These are phyloP conservation scores for Operophtera brumata DNA, from an alignment of 2,888 invertebrate genomes.

Conservation along the genomic window DNA sequence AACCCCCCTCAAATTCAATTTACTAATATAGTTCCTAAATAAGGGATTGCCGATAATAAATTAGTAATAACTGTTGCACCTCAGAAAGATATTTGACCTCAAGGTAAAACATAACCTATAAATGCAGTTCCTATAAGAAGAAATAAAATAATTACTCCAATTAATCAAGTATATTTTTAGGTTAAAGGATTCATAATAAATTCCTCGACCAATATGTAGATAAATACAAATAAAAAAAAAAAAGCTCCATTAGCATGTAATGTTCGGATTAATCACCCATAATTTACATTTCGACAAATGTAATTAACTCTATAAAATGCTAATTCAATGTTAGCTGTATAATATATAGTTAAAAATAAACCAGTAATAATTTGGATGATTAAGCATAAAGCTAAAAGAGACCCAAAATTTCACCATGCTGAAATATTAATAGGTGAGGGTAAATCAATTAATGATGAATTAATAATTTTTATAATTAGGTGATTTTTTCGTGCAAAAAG, in stretches of 20 bases:
- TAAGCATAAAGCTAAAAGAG: conserved; percentile 82
- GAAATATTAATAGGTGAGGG: conserved; percentile 83
- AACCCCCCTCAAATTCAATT: conserved; percentile 89
- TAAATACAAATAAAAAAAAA: conserved; percentile 87
- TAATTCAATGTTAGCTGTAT: conserved; percentile 81
- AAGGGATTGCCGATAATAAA: conserved; percentile 86
- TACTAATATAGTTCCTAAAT: conserved; percentile 82
- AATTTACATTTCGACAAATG: conserved; percentile 86
- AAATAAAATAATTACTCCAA: conserved; percentile 84
- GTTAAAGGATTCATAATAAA: conserved; percentile 74
- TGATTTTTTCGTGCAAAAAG: conserved; percentile 67
- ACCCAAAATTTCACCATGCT: conserved; percentile 85
- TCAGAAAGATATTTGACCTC: conserved; percentile 91
- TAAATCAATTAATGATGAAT: conserved; percentile 80
- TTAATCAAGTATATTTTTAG: conserved; percentile 82
- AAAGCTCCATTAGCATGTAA: conserved; percentile 86
- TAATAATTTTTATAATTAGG: conserved; percentile 80
- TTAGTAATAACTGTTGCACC: conserved; percentile 91
- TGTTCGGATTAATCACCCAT: conserved; percentile 84
- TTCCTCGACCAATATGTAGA: conserved; percentile 84
- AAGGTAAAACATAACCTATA: conserved; percentile 88
- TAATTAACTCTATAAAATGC: conserved; percentile 85
- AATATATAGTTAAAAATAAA: conserved; percentile 86
- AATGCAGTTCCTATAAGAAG: conserved; percentile 86
- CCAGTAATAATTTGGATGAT: conserved; percentile 85